These are phyloP conservation scores for Neofelis nebulosa DNA, from an alignment of 2,113 vertebrate genomes.

Conservation along the genomic window DNA sequence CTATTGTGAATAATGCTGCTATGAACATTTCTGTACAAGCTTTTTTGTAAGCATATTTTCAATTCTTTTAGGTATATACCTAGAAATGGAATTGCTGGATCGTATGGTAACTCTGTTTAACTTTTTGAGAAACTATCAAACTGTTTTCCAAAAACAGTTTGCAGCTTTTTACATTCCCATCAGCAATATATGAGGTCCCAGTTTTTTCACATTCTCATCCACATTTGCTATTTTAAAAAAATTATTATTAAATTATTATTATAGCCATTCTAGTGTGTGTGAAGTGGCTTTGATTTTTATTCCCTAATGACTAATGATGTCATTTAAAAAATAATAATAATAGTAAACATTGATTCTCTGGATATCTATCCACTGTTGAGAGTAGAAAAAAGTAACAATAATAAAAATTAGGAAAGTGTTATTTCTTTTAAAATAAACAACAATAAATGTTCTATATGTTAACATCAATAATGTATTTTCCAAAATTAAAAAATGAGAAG, in stretches of 20 bases:
- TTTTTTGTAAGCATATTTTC: background rate
- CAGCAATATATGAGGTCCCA: background rate
- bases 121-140: background rate
- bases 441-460: background rate
- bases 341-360: background rate
- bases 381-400: background rate
- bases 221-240: background rate
- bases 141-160: background rate
- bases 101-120: background rate
- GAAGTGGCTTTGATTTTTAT: background rate
- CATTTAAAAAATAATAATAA: background rate
- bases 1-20: background rate
- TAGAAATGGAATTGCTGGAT: background rate
- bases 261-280: background rate
- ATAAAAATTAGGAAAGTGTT: background rate
- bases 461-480: background rate
- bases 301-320: background rate
- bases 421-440: background rate
- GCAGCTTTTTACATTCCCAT: background rate
- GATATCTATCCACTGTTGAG: background rate
- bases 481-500: background rate
- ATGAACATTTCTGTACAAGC: background rate
- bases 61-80: background rate
- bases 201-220: background rate
- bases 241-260: background rate